A percentile compares a stretch with the other conserved stretches of the same genome.
phyloP scores from a whole-genome alignment of 2,113 vertebrate genomes.

The Platichthys stellatus region DNA sequence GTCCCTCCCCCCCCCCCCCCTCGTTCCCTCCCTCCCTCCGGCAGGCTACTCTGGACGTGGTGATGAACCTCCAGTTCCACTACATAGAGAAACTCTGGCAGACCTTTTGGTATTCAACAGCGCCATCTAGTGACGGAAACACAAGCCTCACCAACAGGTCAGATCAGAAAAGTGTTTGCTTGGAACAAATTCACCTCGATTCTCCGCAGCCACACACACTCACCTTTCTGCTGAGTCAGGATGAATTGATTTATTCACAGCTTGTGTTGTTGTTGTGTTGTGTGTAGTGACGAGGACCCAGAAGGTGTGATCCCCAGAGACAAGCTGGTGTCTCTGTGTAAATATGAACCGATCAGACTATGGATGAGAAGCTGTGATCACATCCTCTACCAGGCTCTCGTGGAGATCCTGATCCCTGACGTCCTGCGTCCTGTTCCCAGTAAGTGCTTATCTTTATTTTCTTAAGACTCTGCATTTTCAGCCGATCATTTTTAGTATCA shows the following conservation, averaged over 20 bases:
- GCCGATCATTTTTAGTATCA: too few relatives aligned
- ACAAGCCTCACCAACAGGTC: conserved; percentile 82
- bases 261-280: not conserved
- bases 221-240: not conserved
- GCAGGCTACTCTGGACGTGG: conserved; percentile 95
- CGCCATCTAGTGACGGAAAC: conserved; percentile 84
- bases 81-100: conserved; percentile 98
- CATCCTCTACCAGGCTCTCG: conserved; percentile 96
- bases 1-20: not conserved
- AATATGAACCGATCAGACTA: conserved; percentile 89
- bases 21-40: conserved; percentile 41
- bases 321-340: conserved; percentile 92
- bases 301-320: conserved; percentile 87
- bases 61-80: conserved; percentile 97
- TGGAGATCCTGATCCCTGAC: conserved; percentile 97
- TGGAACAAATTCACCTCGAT: too few relatives aligned
- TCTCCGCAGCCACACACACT: too few relatives aligned
- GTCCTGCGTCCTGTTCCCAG: conserved; percentile 96
- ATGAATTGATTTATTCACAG: too few relatives aligned
- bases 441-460: conserved; percentile 74
- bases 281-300: conserved; percentile 86
- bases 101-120: conserved; percentile 95
- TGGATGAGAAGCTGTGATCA: conserved; percentile 99
- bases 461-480: too few relatives aligned
- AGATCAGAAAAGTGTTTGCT: conserved; percentile 8